Base-by-base conservation (phyloP, 2,888 invertebrate genomes). In the Epirrita christyi region DNA sequence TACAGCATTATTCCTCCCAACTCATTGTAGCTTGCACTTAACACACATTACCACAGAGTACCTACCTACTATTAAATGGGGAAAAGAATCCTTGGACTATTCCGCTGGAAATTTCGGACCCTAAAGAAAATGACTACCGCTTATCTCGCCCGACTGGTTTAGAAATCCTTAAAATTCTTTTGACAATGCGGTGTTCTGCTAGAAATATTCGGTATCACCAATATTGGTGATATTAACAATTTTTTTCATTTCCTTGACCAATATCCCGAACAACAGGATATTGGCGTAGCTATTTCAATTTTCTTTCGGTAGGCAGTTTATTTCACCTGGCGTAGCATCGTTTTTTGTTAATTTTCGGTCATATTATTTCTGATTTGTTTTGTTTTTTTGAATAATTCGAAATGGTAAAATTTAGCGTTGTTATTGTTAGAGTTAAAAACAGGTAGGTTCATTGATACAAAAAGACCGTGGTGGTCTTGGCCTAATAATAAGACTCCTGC, bases 271-370 rank as follows among this genome's bases (percentile, higher is more conserved):
- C 70, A 67, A 61, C 72, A 76, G 81, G 81, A 82, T 86, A 81
- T 87, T 86, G 82, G 78, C 72, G 78, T 81, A 81, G 82, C 80
- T 80, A 81, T 86, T 85, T 78, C 87, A 86, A 88, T 88, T 86
- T 87, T 85, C 86, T 80, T 4, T 66, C 66, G 68, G 58, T 72
- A 78, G 77, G 79, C 76, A 63, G 75, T 72, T 63, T 72, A 70
- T 76, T 79, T 78, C 72, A 69, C 68, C 66, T 66, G 59, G 64
- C 55, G 53, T 14, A 36, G 10, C 11, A 10, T 10, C 5, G 10
- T 34, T 6, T 21, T 4, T 21, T n/a, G n/a, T n/a, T n/a, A n/a
- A n/a, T n/a, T n/a, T n/a, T n/a, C n/a, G n/a, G n/a, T n/a, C n/a
- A n/a, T n/a, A n/a, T n/a, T n/a, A n/a, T n/a, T n/a, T n/a, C n/a